These are phyloP conservation scores for Myripristis jacobus DNA, from an alignment of 2,797 vertebrate genomes.

Conservation along the genomic window DNA sequence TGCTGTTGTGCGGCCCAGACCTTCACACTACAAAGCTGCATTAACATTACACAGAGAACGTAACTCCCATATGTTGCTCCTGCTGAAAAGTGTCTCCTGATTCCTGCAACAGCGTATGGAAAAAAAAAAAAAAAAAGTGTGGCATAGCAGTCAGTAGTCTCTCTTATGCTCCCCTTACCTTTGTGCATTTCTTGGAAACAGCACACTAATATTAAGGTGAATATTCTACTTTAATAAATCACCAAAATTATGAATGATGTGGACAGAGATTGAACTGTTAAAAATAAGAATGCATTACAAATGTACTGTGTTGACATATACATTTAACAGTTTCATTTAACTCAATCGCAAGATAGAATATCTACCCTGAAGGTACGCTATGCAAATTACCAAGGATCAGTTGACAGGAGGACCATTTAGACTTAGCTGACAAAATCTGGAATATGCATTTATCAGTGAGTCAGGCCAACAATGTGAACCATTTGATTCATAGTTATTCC, in stretches of 20 bases:
- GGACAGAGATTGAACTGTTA: slow-evolving; percentile 18
- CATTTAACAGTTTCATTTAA: too few species aligned
- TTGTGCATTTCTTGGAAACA: slow-evolving; percentile 24
- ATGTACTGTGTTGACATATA: too few species aligned
- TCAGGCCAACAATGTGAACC: too few species aligned
- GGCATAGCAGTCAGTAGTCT: slow-evolving; percentile 46
- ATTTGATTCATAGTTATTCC: too few species aligned
- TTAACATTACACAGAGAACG: slow-evolving; percentile 38
- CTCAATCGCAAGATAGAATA: too few species aligned
- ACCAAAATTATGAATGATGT: slow-evolving; percentile 23
- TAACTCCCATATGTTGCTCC: slow-evolving; percentile 39
- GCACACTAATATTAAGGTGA: slow-evolving; percentile 30
- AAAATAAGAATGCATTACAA: slow-evolving; percentile 9
- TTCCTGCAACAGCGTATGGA: slow-evolving; percentile 6
- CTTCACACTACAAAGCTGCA: slow-evolving; percentile 33
- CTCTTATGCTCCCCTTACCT: slow-evolving; percentile 41
- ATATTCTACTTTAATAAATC: slow-evolving; percentile 20
- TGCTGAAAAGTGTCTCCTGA: slow-evolving; percentile 70
- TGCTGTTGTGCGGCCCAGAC: slow-evolving; percentile 24
- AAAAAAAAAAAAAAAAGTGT: too few species aligned
- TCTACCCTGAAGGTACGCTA: too few species aligned
- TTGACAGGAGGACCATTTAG: too few species aligned
- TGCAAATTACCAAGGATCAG: too few species aligned
- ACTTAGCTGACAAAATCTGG: too few species aligned
- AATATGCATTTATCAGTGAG: too few species aligned